Conservation (phyloP, 1,140 invertebrate species). For the Gryon sp. region DNA sequence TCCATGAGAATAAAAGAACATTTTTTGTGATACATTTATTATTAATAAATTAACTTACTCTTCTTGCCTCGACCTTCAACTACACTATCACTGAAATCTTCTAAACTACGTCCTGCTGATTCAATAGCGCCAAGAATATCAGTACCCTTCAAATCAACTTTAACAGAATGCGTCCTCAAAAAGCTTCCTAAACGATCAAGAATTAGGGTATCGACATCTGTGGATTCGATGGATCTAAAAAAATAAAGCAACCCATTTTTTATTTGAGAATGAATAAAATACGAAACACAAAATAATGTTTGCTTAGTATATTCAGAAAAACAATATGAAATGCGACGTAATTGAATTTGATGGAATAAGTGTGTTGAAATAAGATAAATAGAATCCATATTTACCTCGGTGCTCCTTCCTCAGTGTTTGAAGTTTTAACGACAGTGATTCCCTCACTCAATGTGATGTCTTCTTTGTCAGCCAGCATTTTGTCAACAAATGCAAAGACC, state of each 20-base stretch:
- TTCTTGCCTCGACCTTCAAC: constrained; percentile 88
- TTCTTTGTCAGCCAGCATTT: constrained; percentile 88
- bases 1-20: no score
- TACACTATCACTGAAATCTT: constrained; percentile 84
- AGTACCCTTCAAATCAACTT: constrained; percentile 90
- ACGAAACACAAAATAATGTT: neutral
- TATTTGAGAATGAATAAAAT: neutral
- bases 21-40: no score
- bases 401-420: constrained; percentile 85
- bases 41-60: constrained; percentile 75
- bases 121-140: constrained; percentile 89
- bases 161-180: constrained; percentile 87
- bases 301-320: no score
- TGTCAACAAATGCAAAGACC: constrained; percentile 90
- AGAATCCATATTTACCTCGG: constrained; percentile 83
- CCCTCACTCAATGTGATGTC: constrained; percentile 88
- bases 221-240: constrained; percentile 80
- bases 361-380: neutral
- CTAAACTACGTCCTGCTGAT: constrained; percentile 87
- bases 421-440: constrained; percentile 88
- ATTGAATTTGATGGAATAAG: no score
- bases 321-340: no score
- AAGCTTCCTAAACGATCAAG: constrained; percentile 85
- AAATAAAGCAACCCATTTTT: neutral
- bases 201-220: constrained; percentile 83